Evolutionary conservation across 1,140 invertebrate genomes (phyloP), one percentile per base, ranked within the genome.

Genomic region (Apolygus lucorum): DNA sequence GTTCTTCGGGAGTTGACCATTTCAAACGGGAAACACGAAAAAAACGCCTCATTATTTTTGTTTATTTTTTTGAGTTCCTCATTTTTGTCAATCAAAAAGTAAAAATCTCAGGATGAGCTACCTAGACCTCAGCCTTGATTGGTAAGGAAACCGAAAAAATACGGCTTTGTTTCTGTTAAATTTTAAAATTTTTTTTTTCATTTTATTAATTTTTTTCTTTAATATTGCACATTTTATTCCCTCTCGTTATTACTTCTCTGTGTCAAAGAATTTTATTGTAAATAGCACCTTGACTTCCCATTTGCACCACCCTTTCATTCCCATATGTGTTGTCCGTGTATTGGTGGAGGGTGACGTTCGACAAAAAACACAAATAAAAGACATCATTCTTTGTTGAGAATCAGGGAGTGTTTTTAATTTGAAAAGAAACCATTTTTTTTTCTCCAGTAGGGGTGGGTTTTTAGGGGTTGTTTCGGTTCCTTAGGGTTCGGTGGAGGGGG

Each of bases 81-180:
- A 29, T 34, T 8, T 11, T 34, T 17, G 42, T 14, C 8, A 34
- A 21, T 25, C 28, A 13, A 68, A 64, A 64, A 49, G 24, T n/a
- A 66, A 29, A 59, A 59, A 59, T 63, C 29, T 26, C 66, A 63
- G 52, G 52, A 72, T 72, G 71, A 72, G 71, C 71, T 72, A 72
- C 71, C 71, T 72, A 14, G 71, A 72, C 68, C 71, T 72, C 71
- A 72, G 71, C 59, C 62, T 72, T 65, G 71, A 72, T 69, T 72
- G 71, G 71, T 72, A 72, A 72, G 70, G 67, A 68, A 68, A 28
- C 17, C 63, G 4, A 34, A 21, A 67, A 68, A 52, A 27, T 42
- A 52, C 67, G 22, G n/a, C 62, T 52, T 63, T 52, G 52, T 59
- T n/a, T n/a, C 28, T n/a, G n/a, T 68, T 28, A 17, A 54, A 13